Evolutionary conservation across 2,888 invertebrate species (phyloP), one percentile per base, ranked within the genome.

Genomic region (Lycaena phlaeas): DNA sequence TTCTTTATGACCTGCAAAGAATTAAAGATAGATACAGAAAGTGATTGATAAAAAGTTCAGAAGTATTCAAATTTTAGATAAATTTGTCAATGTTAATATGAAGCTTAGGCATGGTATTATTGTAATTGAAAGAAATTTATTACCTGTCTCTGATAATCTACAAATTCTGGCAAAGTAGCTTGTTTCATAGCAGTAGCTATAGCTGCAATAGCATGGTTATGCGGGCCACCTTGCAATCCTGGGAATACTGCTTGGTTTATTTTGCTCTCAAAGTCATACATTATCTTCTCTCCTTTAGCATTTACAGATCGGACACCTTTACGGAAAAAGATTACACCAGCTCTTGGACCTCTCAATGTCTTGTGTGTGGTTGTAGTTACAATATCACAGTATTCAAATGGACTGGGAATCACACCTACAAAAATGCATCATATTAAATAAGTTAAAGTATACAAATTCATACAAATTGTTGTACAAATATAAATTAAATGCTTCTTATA

Each of bases 341-440:
- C 95, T 30, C 94, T 89, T 9, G 90, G 98, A 0, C 94, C 94
- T 63, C 94, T 87, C 15, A 98, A 86, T 3, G 97, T 97, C 67
- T 98, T 98, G 76, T 98, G 97, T 0, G 97, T 97, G 0, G 98
- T 97, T 0, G 97, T 96, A 1, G 93, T 92, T 2, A 98, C 98
- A 49, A 98, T 88, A 71, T 98, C 96, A 58, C 94, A 91, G 72
- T 91, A 90, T 61, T 94, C 91, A 66, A 97, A 97, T 1, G 97
- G 97, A 59, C 92, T 92, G 1, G 97, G 94, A 46, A 95, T 92
- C 6, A 95, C 75, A 41, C 88, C 88, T 88, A 61, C 2, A 62
- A 60, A 25, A 26, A 25, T 12, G 12, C 7, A 10, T 22, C 6
- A 12, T 36, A 2, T 27, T 10, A 10, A 15, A n/a, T 37, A 11